Percentiles rank a stretch among this genome's conserved stretches.
phyloP scores from a whole-genome alignment of 2,888 invertebrate genomes.

The Napeogenes inachia region DNA sequence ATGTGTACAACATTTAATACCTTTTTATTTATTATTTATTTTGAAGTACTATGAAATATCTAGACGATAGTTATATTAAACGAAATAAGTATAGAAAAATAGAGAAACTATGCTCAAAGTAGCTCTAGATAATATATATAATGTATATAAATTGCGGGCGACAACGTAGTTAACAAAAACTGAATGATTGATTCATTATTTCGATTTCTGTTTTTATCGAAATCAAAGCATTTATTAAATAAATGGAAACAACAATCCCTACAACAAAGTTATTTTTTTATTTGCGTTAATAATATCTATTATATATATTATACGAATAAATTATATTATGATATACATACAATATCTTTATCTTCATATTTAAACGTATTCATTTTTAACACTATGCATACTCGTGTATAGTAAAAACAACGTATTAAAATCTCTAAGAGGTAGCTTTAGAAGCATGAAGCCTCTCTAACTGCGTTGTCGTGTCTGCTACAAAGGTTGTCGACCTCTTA shows the following conservation, averaged over 20 bases:
- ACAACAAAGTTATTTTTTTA: too few species aligned
- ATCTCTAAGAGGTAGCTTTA: too few species aligned
- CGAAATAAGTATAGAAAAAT: slow-evolving; percentile 21
- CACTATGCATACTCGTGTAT: too few species aligned
- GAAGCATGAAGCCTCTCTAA: background rate
- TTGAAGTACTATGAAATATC: slow-evolving; percentile 9
- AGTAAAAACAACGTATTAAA: too few species aligned
- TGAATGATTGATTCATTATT: background rate
- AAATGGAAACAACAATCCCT: too few species aligned
- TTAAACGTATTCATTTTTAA: too few species aligned
- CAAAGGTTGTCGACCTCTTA: slow-evolving; percentile 71
- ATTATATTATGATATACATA: too few species aligned
- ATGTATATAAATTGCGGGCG: slow-evolving; percentile 28
- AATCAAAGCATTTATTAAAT: too few species aligned
- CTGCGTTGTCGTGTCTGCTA: slow-evolving; percentile 34
- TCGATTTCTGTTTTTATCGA: background rate
- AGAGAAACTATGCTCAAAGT: slow-evolving; percentile 57
- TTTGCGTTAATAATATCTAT: too few species aligned
- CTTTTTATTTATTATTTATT: slow-evolving; percentile 21
- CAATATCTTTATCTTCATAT: too few species aligned
- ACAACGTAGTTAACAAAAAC: slow-evolving; percentile 20
- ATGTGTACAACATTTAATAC: slow-evolving; percentile 5
- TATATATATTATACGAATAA: too few species aligned
- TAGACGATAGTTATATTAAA: slow-evolving; percentile 13
- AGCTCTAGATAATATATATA: slow-evolving; percentile 32